These are phyloP conservation scores for Apamea epomidion DNA, from an alignment of 2,888 invertebrate genomes.

Conservation along the genomic window DNA sequence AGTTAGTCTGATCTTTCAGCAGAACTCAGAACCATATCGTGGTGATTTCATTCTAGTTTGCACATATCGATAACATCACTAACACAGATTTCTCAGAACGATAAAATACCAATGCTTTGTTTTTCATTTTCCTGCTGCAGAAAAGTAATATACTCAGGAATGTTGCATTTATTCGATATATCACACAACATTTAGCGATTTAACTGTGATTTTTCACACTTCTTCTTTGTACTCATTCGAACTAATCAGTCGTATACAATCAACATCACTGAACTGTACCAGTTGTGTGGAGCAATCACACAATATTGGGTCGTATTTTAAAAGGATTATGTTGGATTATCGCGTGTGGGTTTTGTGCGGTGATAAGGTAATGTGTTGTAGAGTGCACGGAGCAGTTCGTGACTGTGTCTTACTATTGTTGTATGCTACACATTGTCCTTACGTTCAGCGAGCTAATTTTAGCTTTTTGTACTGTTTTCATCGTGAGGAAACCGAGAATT, in stretches of 20 bases:
- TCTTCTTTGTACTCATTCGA: conserved; percentile 58
- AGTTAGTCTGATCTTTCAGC: background rate
- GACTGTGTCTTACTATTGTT: conserved; percentile 65
- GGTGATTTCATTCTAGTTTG: conserved; percentile 19
- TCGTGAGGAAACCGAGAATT: background rate
- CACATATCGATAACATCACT: conserved; percentile 9
- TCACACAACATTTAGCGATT: conserved; percentile 74
- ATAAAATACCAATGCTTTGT: conserved; percentile 37
- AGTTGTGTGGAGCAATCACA: conserved; percentile 7
- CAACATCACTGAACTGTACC: conserved; percentile 37
- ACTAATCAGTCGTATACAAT: conserved; percentile 64
- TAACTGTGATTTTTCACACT: conserved; percentile 76
- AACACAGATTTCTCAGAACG: conserved; percentile 40
- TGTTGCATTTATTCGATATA: conserved; percentile 73
- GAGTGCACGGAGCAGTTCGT: conserved; percentile 62
- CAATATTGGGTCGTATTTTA: conserved; percentile 24
- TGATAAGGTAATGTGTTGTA: conserved; percentile 61
- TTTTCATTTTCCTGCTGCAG: conserved; percentile 44
- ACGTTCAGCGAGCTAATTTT: conserved; percentile 40
- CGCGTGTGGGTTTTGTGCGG: conserved; percentile 9
- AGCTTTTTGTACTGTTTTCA: background rate
- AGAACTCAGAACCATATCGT: background rate
- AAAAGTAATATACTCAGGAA: conserved; percentile 53
- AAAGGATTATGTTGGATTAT: conserved; percentile 26
- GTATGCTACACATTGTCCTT: conserved; percentile 54